Evolutionary conservation across 2,888 invertebrate species (phyloP).

Genomic region (Galerucella pusilla): DNA sequence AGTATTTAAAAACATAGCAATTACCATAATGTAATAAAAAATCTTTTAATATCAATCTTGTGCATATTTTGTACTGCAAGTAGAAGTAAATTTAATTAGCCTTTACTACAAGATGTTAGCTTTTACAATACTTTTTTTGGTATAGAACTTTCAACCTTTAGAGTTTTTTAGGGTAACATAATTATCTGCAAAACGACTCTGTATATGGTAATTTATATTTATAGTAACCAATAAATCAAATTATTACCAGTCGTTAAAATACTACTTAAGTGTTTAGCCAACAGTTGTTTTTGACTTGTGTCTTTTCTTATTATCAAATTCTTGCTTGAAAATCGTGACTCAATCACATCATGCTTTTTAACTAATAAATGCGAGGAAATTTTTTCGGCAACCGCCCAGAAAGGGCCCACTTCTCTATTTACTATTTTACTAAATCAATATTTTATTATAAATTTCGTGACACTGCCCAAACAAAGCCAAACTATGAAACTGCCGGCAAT

Average conservation of each 20-base stretch:
- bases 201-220: not conserved
- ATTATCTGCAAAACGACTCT: not conserved
- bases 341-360: not conserved
- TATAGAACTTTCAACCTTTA: not conserved
- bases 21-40: not conserved
- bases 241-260: not conserved
- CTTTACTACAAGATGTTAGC: not conserved
- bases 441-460: too few relatives aligned
- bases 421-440: too few relatives aligned
- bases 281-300: too few relatives aligned
- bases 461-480: too few relatives aligned
- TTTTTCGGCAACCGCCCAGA: too few relatives aligned
- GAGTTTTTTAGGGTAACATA: not conserved
- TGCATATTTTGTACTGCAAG: not conserved
- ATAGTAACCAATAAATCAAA: not conserved
- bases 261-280: too few relatives aligned
- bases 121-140: not conserved
- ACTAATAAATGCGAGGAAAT: not conserved
- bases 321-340: not conserved
- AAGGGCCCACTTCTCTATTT: too few relatives aligned
- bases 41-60: not conserved
- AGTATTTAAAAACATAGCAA: conserved; percentile 3
- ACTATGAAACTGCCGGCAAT: too few relatives aligned
- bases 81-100: not conserved
- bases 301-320: too few relatives aligned